Evolutionary conservation across 2,888 invertebrate species (phyloP), one percentile per base, ranked within the genome.

Genomic region (Serripes groenlandicus): DNA sequence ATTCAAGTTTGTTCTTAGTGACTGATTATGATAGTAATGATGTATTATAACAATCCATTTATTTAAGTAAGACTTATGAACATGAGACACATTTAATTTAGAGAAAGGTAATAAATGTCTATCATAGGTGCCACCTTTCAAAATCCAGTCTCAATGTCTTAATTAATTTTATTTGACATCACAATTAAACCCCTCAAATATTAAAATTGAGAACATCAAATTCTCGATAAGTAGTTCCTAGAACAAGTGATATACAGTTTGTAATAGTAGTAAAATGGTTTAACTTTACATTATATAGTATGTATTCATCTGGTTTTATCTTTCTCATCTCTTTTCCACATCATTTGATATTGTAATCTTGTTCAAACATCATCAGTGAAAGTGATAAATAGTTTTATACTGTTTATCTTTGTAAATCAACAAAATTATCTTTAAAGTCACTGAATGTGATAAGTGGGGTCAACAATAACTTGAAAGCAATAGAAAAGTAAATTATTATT

Each of bases 31-130:
- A n/a, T n/a, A n/a, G n/a, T n/a, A n/a, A n/a, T n/a, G n/a, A n/a
- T n/a, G n/a, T n/a, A n/a, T n/a, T n/a, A n/a, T n/a, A n/a, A n/a
- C n/a, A n/a, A 30, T 66, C 11, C 42, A n/a, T n/a, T n/a, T n/a
- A n/a, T n/a, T n/a, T n/a, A n/a, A n/a, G n/a, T n/a, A n/a, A n/a
- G n/a, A n/a, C n/a, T n/a, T n/a, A n/a, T n/a, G n/a, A n/a, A n/a
- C n/a, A n/a, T n/a, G n/a, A n/a, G n/a, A n/a, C n/a, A n/a, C n/a
- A n/a, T n/a, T n/a, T n/a, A n/a, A n/a, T n/a, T n/a, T n/a, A n/a
- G n/a, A n/a, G n/a, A 28, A 34, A 66, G 26, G 66, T 42, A 23
- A 66, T 66, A 66, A 66, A 66, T 66, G 66, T 66, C 66, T 42
- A 35, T 66, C 66, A 66, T n/a, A 11, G 9, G 23, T 66, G 66